Evolutionary conservation across 1,140 invertebrate species (phyloP), one percentile per base, ranked within the genome.

Genomic region (Microplitis demolitor): DNA sequence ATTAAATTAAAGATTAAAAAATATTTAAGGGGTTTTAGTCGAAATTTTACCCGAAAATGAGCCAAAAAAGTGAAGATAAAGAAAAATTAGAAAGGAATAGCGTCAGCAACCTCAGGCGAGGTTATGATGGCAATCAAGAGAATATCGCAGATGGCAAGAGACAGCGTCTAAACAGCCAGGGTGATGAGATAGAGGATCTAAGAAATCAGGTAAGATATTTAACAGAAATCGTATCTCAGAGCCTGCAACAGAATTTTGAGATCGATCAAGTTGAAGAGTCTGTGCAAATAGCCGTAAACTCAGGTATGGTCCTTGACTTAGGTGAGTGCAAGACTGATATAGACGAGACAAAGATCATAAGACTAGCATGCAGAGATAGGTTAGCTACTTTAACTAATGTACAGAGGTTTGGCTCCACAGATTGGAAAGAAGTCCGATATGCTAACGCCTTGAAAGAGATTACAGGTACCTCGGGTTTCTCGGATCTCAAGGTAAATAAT

Each of bases 401-500:
- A 33, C 70, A 75, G 61, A 54, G 60, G 4, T 75, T 75, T 34
- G 53, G 16, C 14, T 53, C 39, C 5, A 3, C 34, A 62, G 66
- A 71, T 24, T 74, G 73, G 69, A 72, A 72, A 53, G 74, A 72
- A 16, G 70, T 69, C 14, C 69, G 74, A 16, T 75, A 63, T 61
- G 37, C 58, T 16, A 75, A 69, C 13, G 34, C 70, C 13, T 61
- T 75, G 4, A 75, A 69, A 58, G 14, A 56, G 56, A 72, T 72
- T 64, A n/a, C 50, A 39, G 74, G 70, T 31, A 33, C 50, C 3
- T 69, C 74, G 2, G 74, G 74, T 9, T 75, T 75, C 34, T 60
- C 66, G 1, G 74, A 75, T 4, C 53, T 78, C 8, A 78, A 70
- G 37, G 60, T 78, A 9, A 77, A 77, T 53, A 73, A 76, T 37